Conservation (phyloP, 2,797 vertebrate species). For the Denticeps clupeoides region DNA sequence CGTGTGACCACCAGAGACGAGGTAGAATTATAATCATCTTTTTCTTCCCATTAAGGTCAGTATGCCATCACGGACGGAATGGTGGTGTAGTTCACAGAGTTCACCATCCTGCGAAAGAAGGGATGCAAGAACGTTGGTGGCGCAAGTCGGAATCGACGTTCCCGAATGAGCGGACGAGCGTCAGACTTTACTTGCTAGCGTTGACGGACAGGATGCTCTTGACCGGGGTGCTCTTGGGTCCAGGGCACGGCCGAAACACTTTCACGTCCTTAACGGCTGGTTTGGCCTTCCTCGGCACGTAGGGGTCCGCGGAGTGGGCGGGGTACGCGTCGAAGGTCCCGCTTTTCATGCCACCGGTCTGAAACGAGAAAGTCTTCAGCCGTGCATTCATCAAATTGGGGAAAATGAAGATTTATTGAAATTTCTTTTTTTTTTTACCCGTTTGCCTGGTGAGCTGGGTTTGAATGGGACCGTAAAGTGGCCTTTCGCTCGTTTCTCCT, state of each 20-base stretch:
- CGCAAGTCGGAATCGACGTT: neutral
- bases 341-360: slow-evolving; percentile 64
- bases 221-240: slow-evolving; percentile 56
- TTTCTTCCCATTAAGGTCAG: slow-evolving; percentile 8
- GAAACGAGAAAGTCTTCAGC: slow-evolving; percentile 10
- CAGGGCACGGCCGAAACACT: slow-evolving; percentile 53
- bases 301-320: slow-evolving; percentile 48
- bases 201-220: slow-evolving; percentile 58
- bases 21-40: neutral
- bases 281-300: slow-evolving; percentile 24
- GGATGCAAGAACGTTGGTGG: neutral
- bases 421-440: slow-evolving; percentile 36
- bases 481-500: too few species aligned
- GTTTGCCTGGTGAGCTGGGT: slow-evolving; percentile 70
- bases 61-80: slow-evolving; percentile 27
- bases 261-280: slow-evolving; percentile 26
- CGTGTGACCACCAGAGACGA: neutral
- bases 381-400: too few species aligned
- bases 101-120: slow-evolving; percentile 30
- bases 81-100: slow-evolving; percentile 30
- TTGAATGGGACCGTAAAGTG: slow-evolving; percentile 53
- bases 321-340: slow-evolving; percentile 63
- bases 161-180: neutral
- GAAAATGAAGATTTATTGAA: too few species aligned
- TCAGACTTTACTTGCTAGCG: slow-evolving; percentile 61